These are phyloP conservation scores for Xiphorhynchus elegans DNA, from an alignment of 2,113 vertebrate species.

Conservation along the genomic window DNA sequence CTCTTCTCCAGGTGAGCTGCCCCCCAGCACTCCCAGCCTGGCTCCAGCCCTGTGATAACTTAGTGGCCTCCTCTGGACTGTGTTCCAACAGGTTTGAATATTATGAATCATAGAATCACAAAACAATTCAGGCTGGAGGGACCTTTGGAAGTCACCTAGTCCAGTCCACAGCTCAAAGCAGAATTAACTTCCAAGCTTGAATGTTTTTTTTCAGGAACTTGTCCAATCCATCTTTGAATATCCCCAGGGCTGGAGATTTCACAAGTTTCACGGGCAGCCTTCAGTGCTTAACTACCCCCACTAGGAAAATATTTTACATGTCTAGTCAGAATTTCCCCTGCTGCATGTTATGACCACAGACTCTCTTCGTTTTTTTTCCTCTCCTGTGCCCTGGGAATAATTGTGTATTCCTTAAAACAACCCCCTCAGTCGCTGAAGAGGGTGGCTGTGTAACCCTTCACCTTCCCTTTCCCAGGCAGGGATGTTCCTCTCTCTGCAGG, in stretches of 20 bases:
- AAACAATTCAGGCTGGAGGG: background rate
- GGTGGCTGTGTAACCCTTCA: background rate
- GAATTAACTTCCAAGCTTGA: background rate
- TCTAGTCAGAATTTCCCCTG: background rate
- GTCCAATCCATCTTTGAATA: background rate
- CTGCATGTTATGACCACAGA: background rate
- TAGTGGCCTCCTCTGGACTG: background rate
- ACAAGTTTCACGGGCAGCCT: background rate
- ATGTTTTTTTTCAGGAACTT: background rate
- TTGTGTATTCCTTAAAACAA: background rate
- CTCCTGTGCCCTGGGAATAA: background rate
- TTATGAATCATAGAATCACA: background rate
- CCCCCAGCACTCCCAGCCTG: background rate
- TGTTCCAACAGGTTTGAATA: background rate
- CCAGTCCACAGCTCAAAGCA: background rate
- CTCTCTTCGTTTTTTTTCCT: background rate
- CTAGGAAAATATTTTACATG: background rate
- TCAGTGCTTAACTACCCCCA: background rate
- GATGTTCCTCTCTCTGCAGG: background rate
- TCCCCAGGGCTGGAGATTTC: background rate
- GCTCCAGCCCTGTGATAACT: background rate
- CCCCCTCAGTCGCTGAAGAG: background rate
- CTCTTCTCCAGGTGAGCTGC: background rate
- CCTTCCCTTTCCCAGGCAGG: background rate
- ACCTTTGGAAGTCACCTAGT: background rate